Conservation (phyloP, 2,113 vertebrate genomes). For the Oreochromis tanganicae region DNA sequence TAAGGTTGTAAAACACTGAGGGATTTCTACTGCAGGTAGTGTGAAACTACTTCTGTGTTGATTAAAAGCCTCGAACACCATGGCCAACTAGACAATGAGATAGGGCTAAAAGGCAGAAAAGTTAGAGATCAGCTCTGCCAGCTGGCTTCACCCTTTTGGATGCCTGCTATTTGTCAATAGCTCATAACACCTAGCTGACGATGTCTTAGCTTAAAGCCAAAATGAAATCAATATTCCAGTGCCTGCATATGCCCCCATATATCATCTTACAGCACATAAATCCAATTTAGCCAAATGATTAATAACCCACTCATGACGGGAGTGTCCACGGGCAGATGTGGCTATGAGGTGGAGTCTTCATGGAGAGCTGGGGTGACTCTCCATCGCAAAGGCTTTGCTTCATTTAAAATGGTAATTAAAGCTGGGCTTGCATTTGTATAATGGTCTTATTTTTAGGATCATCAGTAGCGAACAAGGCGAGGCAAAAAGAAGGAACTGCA, state of each 20-base stretch:
- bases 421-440: background rate
- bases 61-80: background rate
- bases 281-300: slow-evolving; percentile 23
- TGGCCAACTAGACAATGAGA: background rate
- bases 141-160: background rate
- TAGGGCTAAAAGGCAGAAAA: background rate
- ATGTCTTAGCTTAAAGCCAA: slow-evolving; percentile 25
- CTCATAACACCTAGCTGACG: slow-evolving; percentile 3
- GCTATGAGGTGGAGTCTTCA: background rate
- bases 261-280: slow-evolving; percentile 27
- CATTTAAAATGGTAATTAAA: background rate
- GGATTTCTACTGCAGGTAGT: background rate
- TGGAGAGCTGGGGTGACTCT: background rate
- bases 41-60: background rate
- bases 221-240: slow-evolving; percentile 34
- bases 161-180: background rate
- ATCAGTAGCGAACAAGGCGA: accelerated
- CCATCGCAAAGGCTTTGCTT: background rate
- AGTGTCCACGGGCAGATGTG: background rate
- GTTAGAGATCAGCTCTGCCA: background rate
- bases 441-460: background rate
- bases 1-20: background rate
- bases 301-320: slow-evolving; percentile 1
- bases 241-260: slow-evolving; percentile 3
- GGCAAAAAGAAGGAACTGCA: background rate